Evolutionary conservation across 2,888 invertebrate species (phyloP), one percentile per base, ranked within the genome.

Genomic region (Pseudeuparius sepicola): DNA sequence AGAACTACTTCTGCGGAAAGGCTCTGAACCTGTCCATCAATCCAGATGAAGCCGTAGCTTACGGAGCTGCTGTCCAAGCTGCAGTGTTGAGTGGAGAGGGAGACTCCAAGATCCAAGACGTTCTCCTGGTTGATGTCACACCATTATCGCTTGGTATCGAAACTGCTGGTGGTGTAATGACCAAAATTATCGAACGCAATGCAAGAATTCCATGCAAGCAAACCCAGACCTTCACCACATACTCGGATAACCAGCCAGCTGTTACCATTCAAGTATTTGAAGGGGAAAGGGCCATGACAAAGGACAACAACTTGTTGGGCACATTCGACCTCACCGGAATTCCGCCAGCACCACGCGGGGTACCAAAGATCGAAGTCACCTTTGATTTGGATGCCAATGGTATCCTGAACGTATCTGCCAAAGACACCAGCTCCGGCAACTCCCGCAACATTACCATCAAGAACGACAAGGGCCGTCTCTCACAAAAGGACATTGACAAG

Each of bases 261-360:
- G 82, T 83, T 26, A 74, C 73, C 14, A 74, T 83, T 40, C 68
- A 69, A 57, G 73, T 73, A 17, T 69, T 59, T 48, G 72, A 85
- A 56, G 83, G 83, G 16, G 83, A 84, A 60, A 66, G 86, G 20
- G 76, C 79, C 11, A 78, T 83, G 80, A 82, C 82, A n/a, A 80
- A 78, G 56, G 80, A 82, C 61, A 83, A 83, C 65, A 79, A 83
- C 55, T 55, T 73, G 4, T 59, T 78, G 35, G 76, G 76, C 23
- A 73, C 67, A 4, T 76, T 77, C 54, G 74, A 75, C 48, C 55
- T 76, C 42, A 71, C 72, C 9, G 80, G 80, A 24, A 78, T 80
- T 14, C 75, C 78, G 7, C 76, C 77, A 1, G 78, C 78, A n/a
- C 77, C 78, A 0, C 64, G 77, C 25, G 78, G 78, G 7, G 70